Evolutionary conservation across 2,888 invertebrate species (phyloP).

Genomic region (Nemoura dubitans): DNA sequence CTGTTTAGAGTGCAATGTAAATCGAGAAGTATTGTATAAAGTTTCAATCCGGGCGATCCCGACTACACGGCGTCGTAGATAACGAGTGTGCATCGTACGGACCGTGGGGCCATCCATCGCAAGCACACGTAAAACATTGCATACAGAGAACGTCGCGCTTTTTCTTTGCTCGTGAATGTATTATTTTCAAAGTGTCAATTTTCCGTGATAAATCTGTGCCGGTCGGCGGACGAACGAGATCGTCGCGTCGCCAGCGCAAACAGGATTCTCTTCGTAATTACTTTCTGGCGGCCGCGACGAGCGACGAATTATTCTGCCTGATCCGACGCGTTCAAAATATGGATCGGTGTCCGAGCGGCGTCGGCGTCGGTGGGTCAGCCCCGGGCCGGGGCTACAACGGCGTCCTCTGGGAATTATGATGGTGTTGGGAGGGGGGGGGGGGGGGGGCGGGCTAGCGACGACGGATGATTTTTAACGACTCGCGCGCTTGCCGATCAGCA

Average conservation of each 20-base stretch:
- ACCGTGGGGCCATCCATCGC: background rate
- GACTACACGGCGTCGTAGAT: background rate
- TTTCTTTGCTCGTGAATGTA: background rate
- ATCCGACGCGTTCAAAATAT: background rate
- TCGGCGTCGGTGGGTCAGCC: background rate
- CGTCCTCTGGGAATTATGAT: too few species aligned
- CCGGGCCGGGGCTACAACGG: background rate
- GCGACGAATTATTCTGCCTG: background rate
- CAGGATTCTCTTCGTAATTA: constrained; percentile 15
- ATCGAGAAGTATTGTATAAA: background rate
- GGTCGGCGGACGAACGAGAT: background rate
- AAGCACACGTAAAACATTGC: background rate
- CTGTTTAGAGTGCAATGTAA: background rate
- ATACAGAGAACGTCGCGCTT: background rate
- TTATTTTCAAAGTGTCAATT: constrained; percentile 29
- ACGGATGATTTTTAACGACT: background rate
- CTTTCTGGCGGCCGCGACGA: background rate
- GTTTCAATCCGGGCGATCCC: background rate
- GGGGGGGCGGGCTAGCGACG: background rate
- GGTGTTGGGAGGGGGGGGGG: background rate
- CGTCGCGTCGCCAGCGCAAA: background rate
- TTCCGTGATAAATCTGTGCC: constrained; percentile 9
- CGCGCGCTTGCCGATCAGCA: background rate
- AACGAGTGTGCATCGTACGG: background rate
- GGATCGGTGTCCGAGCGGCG: background rate